Conservation (phyloP, 1,140 invertebrate genomes). For the Ooceraea biroi region DNA sequence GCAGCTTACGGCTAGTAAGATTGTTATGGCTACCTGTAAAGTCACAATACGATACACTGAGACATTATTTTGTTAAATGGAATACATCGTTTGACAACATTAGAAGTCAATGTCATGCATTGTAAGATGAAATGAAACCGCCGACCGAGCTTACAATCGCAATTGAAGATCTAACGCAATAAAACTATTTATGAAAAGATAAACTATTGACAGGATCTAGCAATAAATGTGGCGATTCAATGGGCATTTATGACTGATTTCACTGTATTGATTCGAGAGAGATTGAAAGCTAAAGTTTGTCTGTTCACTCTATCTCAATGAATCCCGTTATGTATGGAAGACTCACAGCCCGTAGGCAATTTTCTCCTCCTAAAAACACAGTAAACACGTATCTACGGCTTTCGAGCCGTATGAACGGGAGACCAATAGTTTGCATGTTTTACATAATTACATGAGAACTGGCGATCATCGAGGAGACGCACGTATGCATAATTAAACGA, state of each 20-base stretch:
- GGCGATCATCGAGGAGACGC: not conserved
- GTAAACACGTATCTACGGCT: slow-evolving; percentile 61
- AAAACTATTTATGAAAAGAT: not conserved
- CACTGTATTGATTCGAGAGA: slow-evolving; percentile 59
- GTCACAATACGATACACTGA: not conserved
- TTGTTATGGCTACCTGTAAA: slow-evolving; percentile 69
- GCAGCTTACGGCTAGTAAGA: slow-evolving; percentile 70
- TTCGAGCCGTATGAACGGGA: slow-evolving; percentile 29
- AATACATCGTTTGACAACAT: slow-evolving; percentile 14
- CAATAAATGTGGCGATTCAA: slow-evolving; percentile 12
- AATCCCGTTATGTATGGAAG: slow-evolving; percentile 61
- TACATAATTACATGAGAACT: slow-evolving; percentile 48
- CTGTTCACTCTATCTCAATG: slow-evolving; percentile 29
- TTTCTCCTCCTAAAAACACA: slow-evolving; percentile 70
- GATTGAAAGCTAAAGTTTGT: slow-evolving; percentile 54
- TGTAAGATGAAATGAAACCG: not conserved
- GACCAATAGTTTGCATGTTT: slow-evolving; percentile 33
- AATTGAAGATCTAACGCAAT: not conserved
- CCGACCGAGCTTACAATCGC: not conserved
- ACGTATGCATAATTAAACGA: slow-evolving; percentile 27
- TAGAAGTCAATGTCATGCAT: not conserved
- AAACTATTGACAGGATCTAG: not conserved
- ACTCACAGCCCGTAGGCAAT: slow-evolving; percentile 59
- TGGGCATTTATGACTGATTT: slow-evolving; percentile 32
- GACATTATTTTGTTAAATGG: not conserved